phyloP scores from a whole-genome alignment of 1,140 invertebrate genomes.

The Pachyrhynchus sulphureomaculatus region DNA sequence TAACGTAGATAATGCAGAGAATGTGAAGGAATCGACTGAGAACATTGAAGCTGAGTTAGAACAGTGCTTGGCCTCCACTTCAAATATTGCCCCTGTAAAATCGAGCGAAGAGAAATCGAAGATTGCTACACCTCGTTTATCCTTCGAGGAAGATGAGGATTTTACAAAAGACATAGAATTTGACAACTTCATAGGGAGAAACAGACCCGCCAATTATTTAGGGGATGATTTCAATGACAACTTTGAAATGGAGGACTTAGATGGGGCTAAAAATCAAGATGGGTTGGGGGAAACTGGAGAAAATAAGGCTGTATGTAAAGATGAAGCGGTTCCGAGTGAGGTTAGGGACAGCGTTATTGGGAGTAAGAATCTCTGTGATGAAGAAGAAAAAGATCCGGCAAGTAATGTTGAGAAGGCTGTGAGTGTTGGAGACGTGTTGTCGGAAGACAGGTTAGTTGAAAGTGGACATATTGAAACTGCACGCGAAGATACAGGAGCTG shows the following conservation, averaged over 20 bases:
- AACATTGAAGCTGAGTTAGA: slow-evolving; percentile 12
- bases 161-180: slow-evolving; percentile 21
- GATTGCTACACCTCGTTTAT: not conserved
- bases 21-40: not conserved
- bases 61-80: slow-evolving; percentile 9
- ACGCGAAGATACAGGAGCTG: not conserved
- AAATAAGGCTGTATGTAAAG: not conserved
- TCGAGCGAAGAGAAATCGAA: not conserved
- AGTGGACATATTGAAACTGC: not conserved
- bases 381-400: not conserved
- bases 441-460: not conserved
- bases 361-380: no score
- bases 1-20: no score
- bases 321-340: not conserved
- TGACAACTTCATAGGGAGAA: not conserved
- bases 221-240: not conserved
- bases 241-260: not conserved
- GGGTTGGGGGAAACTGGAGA: no score
- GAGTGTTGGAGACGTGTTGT: not conserved
- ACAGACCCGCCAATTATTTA: slow-evolving; percentile 6
- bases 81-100: not conserved
- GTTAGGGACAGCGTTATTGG: not conserved
- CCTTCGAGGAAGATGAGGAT: slow-evolving; percentile 6
- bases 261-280: not conserved
- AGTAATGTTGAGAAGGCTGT: not conserved